phyloP scores from a whole-genome alignment of 2,113 vertebrate genomes.

The Urocolius indicus region DNA sequence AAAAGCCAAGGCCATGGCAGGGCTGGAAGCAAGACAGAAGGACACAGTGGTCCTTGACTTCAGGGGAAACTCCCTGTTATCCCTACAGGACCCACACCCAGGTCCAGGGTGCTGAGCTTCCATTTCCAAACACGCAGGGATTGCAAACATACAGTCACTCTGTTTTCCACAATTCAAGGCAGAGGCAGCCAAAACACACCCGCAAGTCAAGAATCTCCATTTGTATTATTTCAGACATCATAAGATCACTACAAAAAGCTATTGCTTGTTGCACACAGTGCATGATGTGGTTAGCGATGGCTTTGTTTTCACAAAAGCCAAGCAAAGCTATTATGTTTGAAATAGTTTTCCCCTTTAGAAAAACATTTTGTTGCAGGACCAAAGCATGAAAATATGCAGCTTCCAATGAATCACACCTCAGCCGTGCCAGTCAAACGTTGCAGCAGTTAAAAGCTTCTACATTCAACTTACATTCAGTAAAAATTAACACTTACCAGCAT shows the following conservation, averaged over 20 bases:
- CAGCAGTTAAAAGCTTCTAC: neutral
- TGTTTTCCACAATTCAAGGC: neutral
- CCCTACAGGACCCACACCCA: neutral
- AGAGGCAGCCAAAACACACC: neutral
- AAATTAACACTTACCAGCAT: conserved; percentile 11
- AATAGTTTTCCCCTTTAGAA: conserved; percentile 33
- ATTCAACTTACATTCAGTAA: neutral
- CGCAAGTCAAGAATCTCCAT: neutral
- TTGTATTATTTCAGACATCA: neutral
- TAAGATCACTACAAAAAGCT: neutral
- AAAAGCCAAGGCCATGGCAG: rapidly evolving
- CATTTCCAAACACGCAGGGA: neutral
- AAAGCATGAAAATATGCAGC: conserved; percentile 22
- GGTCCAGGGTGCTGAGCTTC: neutral
- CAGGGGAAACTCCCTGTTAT: neutral
- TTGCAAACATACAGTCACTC: neutral
- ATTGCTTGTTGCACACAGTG: neutral
- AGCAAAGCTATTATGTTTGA: conserved; percentile 17
- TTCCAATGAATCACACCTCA: conserved; percentile 7
- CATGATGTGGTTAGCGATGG: neutral
- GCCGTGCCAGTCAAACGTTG: neutral
- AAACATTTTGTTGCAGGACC: neutral
- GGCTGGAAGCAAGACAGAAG: neutral
- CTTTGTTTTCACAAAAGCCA: conserved; percentile 23
- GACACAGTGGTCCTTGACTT: neutral